Evolutionary conservation across 2,888 invertebrate genomes (phyloP).

Genomic region (Tribolium freemani): DNA sequence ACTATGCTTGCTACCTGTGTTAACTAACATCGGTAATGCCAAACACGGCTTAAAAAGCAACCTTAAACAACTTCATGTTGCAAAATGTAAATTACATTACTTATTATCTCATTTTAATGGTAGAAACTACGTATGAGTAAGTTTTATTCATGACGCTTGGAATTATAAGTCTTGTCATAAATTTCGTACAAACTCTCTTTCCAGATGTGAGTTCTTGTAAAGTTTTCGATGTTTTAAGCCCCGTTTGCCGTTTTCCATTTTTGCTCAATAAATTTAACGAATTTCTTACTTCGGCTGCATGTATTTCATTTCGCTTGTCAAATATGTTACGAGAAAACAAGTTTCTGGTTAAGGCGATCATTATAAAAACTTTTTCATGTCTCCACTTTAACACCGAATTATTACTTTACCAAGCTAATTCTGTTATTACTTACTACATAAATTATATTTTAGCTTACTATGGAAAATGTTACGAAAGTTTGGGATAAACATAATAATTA

Average conservation of each 20-base stretch:
- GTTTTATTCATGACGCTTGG: slow-evolving; percentile 37
- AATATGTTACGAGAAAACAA: slow-evolving; percentile 24
- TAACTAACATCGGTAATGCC: no score
- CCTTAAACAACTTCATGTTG: no score
- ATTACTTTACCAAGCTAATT: slow-evolving; percentile 10
- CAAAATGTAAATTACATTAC: background rate
- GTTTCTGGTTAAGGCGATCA: slow-evolving; percentile 28
- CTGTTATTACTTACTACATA: background rate
- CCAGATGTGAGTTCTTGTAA: slow-evolving; percentile 42
- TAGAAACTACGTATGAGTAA: background rate
- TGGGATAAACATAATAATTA: no score
- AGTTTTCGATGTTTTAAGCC: slow-evolving; percentile 43
- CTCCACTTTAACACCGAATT: slow-evolving; percentile 20
- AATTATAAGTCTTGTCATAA: slow-evolving; percentile 44
- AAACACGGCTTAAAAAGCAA: no score
- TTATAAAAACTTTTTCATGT: slow-evolving; percentile 19
- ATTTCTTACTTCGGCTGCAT: slow-evolving; percentile 34
- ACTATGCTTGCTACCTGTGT: no score
- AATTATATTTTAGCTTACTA: no score
- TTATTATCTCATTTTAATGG: slow-evolving; percentile 3
- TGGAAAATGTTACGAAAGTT: no score
- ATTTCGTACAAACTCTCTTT: slow-evolving; percentile 41
- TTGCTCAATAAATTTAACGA: slow-evolving; percentile 43
- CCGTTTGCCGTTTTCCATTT: slow-evolving; percentile 28
- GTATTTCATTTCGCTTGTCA: slow-evolving; percentile 40